Conservation (phyloP, 1,140 invertebrate genomes). For the Adoxophyes honmai region DNA sequence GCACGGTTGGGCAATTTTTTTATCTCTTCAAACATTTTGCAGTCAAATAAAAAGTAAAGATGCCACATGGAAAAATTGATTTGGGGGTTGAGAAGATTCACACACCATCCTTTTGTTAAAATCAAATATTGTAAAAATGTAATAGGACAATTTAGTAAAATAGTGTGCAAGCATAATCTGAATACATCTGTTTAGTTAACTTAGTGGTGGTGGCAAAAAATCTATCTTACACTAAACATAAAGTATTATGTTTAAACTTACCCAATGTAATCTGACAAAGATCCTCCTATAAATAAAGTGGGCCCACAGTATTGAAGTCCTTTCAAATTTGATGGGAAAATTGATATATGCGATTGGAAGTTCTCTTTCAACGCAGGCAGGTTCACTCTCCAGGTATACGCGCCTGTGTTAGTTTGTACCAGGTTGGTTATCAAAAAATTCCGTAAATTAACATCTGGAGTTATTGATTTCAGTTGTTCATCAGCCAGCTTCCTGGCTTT, state of each 20-base stretch:
- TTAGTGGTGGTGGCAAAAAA: too few relatives aligned
- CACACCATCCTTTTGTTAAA: too few relatives aligned
- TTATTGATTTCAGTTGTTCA: slow-evolving; percentile 60
- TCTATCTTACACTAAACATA: too few relatives aligned
- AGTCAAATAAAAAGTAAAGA: too few relatives aligned
- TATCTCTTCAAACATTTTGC: too few relatives aligned
- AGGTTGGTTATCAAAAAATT: slow-evolving; percentile 91
- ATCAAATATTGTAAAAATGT: too few relatives aligned
- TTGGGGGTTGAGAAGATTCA: too few relatives aligned
- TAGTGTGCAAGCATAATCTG: too few relatives aligned
- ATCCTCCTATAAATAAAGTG: slow-evolving; percentile 90
- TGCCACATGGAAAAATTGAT: too few relatives aligned
- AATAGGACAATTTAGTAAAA: too few relatives aligned
- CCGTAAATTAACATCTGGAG: slow-evolving; percentile 61
- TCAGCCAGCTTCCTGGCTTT: slow-evolving; percentile 82
- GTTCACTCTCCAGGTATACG: slow-evolving; percentile 86
- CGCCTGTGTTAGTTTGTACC: slow-evolving; percentile 79
- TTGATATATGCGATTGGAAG: slow-evolving; percentile 80
- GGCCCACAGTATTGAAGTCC: slow-evolving; percentile 80
- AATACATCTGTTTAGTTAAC: too few relatives aligned
- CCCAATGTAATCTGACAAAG: slow-evolving; percentile 87
- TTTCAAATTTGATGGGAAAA: slow-evolving; percentile 78
- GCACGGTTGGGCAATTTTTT: too few relatives aligned
- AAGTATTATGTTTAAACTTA: slow-evolving; percentile 51
- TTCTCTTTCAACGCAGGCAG: slow-evolving; percentile 82